phyloP scores from a whole-genome alignment of 1,140 invertebrate genomes.

The Goniozus legneri region DNA sequence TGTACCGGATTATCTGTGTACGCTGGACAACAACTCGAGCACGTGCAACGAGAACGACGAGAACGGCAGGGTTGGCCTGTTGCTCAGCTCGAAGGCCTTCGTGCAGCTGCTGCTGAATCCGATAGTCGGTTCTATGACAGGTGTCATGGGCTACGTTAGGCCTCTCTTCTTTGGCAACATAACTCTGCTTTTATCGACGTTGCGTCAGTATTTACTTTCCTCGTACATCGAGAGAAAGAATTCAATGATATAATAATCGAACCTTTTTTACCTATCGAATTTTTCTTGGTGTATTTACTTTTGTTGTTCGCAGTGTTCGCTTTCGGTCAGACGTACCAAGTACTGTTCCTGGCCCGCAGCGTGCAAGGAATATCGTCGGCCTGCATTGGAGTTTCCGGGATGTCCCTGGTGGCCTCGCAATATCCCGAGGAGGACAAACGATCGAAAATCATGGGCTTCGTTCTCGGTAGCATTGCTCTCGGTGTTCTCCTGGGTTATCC shows the following conservation, averaged over 20 bases:
- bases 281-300: not conserved
- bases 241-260: too few relatives aligned
- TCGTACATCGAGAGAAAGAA: too few relatives aligned
- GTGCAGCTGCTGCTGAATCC: conserved; percentile 84
- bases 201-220: too few relatives aligned
- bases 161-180: conserved; percentile 81
- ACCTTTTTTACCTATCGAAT: too few relatives aligned
- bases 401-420: conserved; percentile 60
- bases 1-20: conserved; percentile 76
- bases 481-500: conserved; percentile 79
- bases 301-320: conserved; percentile 67
- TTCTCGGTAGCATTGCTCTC: conserved; percentile 75
- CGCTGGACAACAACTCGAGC: conserved; percentile 53
- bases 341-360: conserved; percentile 75
- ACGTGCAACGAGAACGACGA: conserved; percentile 53
- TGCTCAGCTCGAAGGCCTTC: conserved; percentile 83
- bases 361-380: conserved; percentile 85
- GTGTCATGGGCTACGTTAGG: conserved; percentile 70
- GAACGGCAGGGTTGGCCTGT: conserved; percentile 73
- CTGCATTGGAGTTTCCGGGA: conserved; percentile 73
- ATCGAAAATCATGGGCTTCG: conserved; percentile 70
- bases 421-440: conserved; percentile 60
- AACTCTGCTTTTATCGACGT: conserved; percentile 74
- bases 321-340: conserved; percentile 70
- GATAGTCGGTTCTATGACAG: conserved; percentile 70